phyloP scores from a whole-genome alignment of 2,113 vertebrate species.

The Conger conger region DNA sequence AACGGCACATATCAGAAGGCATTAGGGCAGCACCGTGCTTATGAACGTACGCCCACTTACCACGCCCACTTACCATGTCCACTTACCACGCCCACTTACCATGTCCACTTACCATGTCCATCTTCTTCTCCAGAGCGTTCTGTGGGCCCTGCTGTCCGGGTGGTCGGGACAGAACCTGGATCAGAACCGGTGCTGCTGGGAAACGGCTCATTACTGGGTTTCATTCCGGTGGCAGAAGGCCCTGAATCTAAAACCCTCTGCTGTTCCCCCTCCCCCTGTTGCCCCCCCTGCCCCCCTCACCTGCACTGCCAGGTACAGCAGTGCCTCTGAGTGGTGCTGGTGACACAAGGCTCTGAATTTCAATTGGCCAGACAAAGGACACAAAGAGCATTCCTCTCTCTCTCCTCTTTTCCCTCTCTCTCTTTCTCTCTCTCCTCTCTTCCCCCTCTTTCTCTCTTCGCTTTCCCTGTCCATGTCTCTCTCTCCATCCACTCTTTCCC shows the following conservation, averaged over 20 bases:
- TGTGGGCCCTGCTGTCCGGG: background rate
- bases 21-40: conserved; percentile 63
- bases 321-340: conserved; percentile 47
- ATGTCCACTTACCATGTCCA: no score
- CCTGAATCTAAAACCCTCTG: conserved; percentile 3
- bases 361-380: conserved; percentile 44
- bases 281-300: background rate
- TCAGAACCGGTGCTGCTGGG: background rate
- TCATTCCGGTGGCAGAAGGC: background rate
- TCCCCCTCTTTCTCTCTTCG: no score
- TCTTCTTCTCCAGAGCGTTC: background rate
- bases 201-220: conserved; percentile 21
- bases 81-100: no score
- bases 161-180: background rate
- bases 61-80: no score
- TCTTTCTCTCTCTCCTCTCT: no score
- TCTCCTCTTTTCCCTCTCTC: background rate
- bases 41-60: background rate
- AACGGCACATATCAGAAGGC: conserved; percentile 64
- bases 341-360: conserved; percentile 48
- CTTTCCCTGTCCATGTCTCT: no score
- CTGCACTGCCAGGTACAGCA: conserved; percentile 34
- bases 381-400: background rate
- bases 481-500: no score
- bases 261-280: background rate